Conservation (phyloP, 2,113 vertebrate genomes). For the Oncorhynchus kisutch region DNA sequence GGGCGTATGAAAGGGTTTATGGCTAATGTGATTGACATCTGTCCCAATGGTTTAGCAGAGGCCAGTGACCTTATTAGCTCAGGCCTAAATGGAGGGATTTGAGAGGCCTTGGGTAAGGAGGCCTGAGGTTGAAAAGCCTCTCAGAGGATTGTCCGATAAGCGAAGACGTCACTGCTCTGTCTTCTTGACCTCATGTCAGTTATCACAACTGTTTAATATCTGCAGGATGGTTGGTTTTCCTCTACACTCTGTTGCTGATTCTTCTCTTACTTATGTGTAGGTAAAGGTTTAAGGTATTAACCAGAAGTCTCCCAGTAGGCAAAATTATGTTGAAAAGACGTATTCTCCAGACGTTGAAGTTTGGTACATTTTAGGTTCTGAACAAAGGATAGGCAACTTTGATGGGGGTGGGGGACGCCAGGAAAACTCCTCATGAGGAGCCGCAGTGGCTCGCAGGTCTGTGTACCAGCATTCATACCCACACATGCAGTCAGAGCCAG, state of each 20-base stretch:
- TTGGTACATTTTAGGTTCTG: too few species aligned
- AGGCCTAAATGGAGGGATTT: slow-evolving; percentile 25
- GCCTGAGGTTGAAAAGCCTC: slow-evolving; percentile 12
- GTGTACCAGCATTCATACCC: too few species aligned
- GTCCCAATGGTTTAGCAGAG: slow-evolving; percentile 7
- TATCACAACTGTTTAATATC: neutral
- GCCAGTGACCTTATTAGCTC: slow-evolving; percentile 21
- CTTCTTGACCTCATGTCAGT: neutral
- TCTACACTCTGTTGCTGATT: neutral
- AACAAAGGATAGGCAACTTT: too few species aligned
- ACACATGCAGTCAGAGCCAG: too few species aligned
- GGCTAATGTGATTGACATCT: slow-evolving; percentile 8
- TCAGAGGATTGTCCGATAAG: slow-evolving; percentile 14
- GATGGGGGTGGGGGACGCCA: too few species aligned
- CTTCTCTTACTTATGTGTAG: neutral
- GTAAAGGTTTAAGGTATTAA: neutral
- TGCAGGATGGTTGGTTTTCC: neutral
- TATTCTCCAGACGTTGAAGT: too few species aligned
- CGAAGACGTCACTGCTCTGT: slow-evolving; percentile 2
- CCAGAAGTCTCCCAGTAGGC: neutral
- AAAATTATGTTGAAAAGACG: too few species aligned
- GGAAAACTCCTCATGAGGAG: too few species aligned
- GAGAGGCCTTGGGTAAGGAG: slow-evolving; percentile 1
- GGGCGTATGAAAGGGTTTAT: neutral
- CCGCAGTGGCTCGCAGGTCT: too few species aligned